Evolutionary conservation across 2,797 vertebrate species (phyloP).

Genomic region (Cyclura pinguis): DNA sequence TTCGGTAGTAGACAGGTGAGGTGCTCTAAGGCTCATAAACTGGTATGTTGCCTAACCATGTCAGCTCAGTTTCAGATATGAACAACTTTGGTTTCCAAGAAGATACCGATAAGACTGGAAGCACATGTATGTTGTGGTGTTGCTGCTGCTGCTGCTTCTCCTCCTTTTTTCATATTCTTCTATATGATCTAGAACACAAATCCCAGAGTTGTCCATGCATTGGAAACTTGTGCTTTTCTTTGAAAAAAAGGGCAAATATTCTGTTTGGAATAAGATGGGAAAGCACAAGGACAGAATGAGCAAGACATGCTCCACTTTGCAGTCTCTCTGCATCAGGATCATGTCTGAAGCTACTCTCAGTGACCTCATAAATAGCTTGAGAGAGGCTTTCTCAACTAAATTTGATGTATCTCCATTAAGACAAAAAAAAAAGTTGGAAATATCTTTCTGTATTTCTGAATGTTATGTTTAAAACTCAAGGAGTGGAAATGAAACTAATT

Average conservation of each 20-base stretch:
- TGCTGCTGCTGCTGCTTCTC: neutral
- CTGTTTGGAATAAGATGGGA: neutral
- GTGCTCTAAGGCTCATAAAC: neutral
- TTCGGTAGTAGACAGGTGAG: neutral
- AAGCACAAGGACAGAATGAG: neutral
- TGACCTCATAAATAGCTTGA: neutral
- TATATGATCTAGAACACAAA: neutral
- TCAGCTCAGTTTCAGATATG: neutral
- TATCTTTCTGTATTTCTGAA: constrained; percentile 4
- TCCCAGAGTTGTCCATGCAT: neutral
- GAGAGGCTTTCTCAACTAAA: neutral
- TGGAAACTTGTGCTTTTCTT: neutral
- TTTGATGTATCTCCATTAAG: neutral
- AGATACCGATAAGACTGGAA: neutral
- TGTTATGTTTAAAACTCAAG: neutral
- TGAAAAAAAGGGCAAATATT: neutral
- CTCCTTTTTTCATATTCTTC: neutral
- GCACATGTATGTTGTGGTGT: neutral
- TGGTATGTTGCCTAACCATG: neutral
- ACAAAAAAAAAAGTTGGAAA: neutral
- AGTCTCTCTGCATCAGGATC: neutral
- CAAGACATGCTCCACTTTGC: neutral
- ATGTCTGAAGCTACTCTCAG: neutral
- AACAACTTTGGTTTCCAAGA: neutral
- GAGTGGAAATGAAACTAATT: neutral